Conservation (phyloP, 2,113 vertebrate genomes). For the Choloepus hoffmanni region DNA sequence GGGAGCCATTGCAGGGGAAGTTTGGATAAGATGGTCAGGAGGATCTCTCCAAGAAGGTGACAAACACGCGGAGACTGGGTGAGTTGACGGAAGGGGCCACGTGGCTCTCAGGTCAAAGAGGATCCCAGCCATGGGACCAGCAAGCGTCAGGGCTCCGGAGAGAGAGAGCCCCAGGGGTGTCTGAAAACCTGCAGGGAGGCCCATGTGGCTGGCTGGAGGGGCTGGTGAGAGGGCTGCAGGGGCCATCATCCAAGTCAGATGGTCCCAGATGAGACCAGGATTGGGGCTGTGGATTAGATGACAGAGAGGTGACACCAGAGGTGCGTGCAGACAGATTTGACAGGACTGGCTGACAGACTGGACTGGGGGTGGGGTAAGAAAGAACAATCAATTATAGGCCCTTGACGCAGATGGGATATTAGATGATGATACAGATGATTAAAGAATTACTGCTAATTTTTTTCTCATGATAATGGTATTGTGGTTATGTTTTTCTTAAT, state of each 20-base stretch:
- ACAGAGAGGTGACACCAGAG: neutral
- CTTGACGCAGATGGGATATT: neutral
- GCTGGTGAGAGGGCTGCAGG: neutral
- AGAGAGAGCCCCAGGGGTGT: neutral
- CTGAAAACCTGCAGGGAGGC: neutral
- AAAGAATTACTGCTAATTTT: neutral
- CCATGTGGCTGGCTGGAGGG: rapidly evolving
- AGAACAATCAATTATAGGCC: neutral
- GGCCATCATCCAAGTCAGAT: rapidly evolving
- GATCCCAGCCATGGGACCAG: neutral
- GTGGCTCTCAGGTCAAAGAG: neutral
- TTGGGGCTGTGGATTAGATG: rapidly evolving
- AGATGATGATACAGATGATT: neutral
- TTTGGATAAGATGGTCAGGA: neutral
- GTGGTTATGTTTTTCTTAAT: neutral
- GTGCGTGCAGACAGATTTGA: neutral
- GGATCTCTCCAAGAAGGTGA: neutral
- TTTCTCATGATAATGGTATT: neutral
- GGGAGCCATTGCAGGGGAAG: too few species aligned
- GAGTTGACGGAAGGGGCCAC: neutral
- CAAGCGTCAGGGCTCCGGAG: neutral
- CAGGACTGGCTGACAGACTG: neutral
- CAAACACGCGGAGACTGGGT: neutral
- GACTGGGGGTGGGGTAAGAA: neutral
- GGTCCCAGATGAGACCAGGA: rapidly evolving